Evolutionary conservation across 2,797 vertebrate genomes (phyloP), one percentile per base, ranked within the genome.

Genomic region (Eospalax fontanierii): DNA sequence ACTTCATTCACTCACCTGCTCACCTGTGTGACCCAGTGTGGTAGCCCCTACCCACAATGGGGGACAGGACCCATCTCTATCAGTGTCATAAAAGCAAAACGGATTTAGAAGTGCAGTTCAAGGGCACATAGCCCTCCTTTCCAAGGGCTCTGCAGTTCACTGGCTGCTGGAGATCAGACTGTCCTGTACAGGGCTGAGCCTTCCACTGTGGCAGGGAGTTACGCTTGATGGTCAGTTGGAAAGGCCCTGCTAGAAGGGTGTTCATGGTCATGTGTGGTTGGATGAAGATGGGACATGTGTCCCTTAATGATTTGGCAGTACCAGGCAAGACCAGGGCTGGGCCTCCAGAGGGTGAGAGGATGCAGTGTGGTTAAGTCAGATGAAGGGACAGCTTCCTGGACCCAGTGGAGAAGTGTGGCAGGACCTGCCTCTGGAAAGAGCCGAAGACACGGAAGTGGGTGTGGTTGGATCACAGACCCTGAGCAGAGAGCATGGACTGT

Each of bases 131-230:
- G n/a, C 38, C n/a, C 50, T 4, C 22, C 0, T 50, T 63, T 26
- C 78, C 7, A 4, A n/a, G 43, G 1, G 18, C 50, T 21, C 28
- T 0, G 1, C 33, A 22, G 76, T 65, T 66, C 2, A 1, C 0
- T 0, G 74, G 33, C 28, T 2, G 2, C n/a, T 0, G 2, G 38
- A 61, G 57, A 43, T 22, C 4, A 0, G 10, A 0, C 1, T 30
- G 50, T n/a, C n/a, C 30, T 0, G 38, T 1, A 0, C 26, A 4
- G 28, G 6, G 0, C 28, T 11, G 90, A 74, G 18, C 6, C 0
- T 24, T 33, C 50, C 16, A 2, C 16, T 4, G 3, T 14, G 1
- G 0, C 0, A 0, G 82, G n/a, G n/a, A 14, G 19, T 50, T 43
- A 22, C 2, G 0, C 6, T 6, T 19, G 30, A 11, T 0, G 5